phyloP scores from a whole-genome alignment of 2,888 invertebrate species.

The Hirtodrosophila histrioides region DNA sequence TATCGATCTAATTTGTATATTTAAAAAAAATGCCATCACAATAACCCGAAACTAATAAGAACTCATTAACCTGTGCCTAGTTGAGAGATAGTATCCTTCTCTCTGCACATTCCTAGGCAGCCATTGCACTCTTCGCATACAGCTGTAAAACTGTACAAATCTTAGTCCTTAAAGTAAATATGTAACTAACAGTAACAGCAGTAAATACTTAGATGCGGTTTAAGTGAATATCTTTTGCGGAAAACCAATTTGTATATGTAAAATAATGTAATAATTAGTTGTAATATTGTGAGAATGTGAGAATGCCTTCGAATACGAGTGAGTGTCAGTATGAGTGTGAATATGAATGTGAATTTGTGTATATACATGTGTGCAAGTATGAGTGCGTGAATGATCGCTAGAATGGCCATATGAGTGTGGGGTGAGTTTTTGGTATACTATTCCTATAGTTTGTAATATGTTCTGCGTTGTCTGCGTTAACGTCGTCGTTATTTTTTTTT shows the following conservation, averaged over 20 bases:
- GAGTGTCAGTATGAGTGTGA: background rate
- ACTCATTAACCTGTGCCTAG: constrained; percentile 29
- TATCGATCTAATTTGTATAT: constrained; percentile 30
- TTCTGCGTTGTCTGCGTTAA: constrained; percentile 51
- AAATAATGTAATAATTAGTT: constrained; percentile 67
- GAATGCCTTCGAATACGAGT: constrained; percentile 21
- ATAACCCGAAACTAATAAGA: constrained; percentile 19
- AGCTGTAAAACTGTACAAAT: constrained; percentile 63
- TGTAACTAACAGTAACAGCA: constrained; percentile 34
- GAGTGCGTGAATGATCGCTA: constrained; percentile 1
- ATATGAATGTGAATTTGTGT: constrained; percentile 31
- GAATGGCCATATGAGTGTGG: constrained; percentile 17
- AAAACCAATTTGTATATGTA: constrained; percentile 46
- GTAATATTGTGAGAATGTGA: constrained; percentile 50
- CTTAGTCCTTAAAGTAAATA: constrained; percentile 37
- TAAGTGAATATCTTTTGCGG: constrained; percentile 24
- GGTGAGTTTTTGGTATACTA: constrained; percentile 10
- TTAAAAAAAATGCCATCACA: constrained; percentile 23
- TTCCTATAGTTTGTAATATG: constrained; percentile 21
- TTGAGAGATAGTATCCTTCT: constrained; percentile 6
- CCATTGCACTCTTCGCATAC: constrained; percentile 63
- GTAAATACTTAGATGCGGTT: constrained; percentile 48
- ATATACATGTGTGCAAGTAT: constrained; percentile 23
- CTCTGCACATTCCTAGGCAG: constrained; percentile 49
- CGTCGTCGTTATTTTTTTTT: constrained; percentile 30